A percentile compares a stretch with the other conserved stretches of the same genome.
phyloP scores from a whole-genome alignment of 2,113 vertebrate genomes.

The Zapornia atra region DNA sequence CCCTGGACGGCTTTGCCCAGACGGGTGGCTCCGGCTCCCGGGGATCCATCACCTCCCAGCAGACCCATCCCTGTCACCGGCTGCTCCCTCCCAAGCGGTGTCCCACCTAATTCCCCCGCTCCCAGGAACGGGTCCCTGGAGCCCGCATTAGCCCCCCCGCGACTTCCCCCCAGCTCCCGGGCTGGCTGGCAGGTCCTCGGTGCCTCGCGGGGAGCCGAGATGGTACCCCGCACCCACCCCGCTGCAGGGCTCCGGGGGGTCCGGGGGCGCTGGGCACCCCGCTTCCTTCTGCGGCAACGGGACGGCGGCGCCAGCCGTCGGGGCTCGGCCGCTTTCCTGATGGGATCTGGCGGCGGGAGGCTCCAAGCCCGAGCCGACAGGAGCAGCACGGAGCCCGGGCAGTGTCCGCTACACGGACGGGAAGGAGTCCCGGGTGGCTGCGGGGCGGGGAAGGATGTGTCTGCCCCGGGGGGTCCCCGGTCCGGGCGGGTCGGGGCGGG shows the following conservation, averaged over 20 bases:
- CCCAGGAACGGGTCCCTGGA: background rate
- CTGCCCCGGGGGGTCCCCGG: background rate
- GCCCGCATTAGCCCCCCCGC: background rate
- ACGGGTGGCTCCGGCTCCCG: background rate
- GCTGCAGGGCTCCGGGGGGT: background rate
- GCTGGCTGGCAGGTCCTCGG: background rate
- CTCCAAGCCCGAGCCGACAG: background rate
- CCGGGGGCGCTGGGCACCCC: accelerated
- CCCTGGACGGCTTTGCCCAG: background rate
- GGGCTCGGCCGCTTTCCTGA: background rate
- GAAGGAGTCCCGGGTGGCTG: background rate
- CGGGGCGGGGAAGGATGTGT: too few relatives aligned
- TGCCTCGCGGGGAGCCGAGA: background rate
- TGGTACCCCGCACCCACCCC: background rate
- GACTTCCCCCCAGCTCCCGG: background rate
- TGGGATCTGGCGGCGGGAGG: background rate
- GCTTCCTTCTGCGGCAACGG: background rate
- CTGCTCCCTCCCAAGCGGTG: background rate
- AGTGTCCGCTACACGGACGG: background rate
- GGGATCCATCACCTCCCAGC: background rate
- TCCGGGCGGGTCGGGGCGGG: background rate
- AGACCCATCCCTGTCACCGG: background rate
- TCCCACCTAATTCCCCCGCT: background rate
- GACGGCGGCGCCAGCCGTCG: background rate
- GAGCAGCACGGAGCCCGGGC: background rate